These are phyloP conservation scores for Petrocephalus zakoni DNA, from an alignment of 2,113 vertebrate species.

Conservation along the genomic window DNA sequence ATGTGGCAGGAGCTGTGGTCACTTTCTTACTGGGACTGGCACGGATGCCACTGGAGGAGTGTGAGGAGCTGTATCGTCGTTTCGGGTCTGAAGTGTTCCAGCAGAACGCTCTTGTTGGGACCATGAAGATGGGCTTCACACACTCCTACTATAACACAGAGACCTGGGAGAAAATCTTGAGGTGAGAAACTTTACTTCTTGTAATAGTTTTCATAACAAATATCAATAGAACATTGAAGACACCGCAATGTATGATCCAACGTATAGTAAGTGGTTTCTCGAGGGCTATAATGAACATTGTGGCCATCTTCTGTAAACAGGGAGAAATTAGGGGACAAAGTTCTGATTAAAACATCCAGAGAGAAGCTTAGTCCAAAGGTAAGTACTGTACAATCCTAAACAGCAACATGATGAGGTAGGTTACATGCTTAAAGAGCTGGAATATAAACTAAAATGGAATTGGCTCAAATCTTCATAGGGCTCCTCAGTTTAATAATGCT, in stretches of 20 bases:
- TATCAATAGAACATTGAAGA: neutral
- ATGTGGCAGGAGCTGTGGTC: constrained; percentile 52
- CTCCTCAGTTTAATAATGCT: neutral
- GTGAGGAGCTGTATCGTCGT: constrained; percentile 58
- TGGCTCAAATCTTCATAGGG: neutral
- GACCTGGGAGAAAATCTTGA: constrained; percentile 60
- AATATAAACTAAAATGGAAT: neutral
- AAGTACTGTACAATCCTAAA: neutral
- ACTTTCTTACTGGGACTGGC: constrained; percentile 62
- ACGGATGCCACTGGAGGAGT: constrained; percentile 57
- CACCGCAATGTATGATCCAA: neutral
- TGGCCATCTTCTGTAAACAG: constrained; percentile 32
- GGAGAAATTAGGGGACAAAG: constrained; percentile 50
- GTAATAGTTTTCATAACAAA: neutral
- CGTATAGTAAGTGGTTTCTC: neutral
- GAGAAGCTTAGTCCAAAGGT: constrained; percentile 57
- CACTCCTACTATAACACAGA: constrained; percentile 65
- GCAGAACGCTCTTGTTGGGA: constrained; percentile 61
- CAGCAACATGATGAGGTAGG: neutral
- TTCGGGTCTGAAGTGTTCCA: constrained; percentile 63
- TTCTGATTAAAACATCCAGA: constrained; percentile 59
- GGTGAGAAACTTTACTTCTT: constrained; percentile 23
- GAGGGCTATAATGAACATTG: neutral
- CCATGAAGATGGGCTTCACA: constrained; percentile 64
- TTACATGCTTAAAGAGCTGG: neutral